Percentiles rank a stretch among this genome's conserved stretches.
Evolutionary conservation across 1,140 invertebrate species (phyloP).

Genomic region (Riptortus pedestris): DNA sequence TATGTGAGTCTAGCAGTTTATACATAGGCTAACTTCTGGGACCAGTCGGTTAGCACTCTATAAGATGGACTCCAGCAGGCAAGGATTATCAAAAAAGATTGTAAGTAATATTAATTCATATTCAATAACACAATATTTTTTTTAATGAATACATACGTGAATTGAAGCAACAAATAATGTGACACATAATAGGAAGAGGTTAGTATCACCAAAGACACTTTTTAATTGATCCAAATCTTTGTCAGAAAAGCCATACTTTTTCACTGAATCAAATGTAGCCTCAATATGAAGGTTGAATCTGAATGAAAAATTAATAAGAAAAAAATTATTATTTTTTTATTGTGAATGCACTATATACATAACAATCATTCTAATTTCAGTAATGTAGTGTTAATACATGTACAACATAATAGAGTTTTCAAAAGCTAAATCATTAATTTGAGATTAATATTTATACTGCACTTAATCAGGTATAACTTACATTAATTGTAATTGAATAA

Average conservation of each 20-base stretch:
- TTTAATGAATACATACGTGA: constrained; percentile 66
- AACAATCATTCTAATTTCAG: not conserved
- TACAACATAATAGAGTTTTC: not conserved
- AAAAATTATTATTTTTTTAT: not conserved
- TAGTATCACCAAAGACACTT: constrained; percentile 90
- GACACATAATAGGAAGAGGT: constrained; percentile 79
- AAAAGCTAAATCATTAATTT: not conserved
- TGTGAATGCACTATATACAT: not conserved
- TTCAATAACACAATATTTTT: too few species aligned
- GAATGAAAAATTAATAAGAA: constrained; percentile 32
- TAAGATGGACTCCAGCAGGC: too few species aligned
- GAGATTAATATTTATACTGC: too few species aligned
- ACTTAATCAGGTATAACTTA: too few species aligned
- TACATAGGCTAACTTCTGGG: too few species aligned
- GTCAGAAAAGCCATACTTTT: constrained; percentile 70
- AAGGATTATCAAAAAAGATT: too few species aligned
- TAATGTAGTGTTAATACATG: not conserved
- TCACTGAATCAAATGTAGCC: constrained; percentile 61
- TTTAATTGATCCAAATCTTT: constrained; percentile 96
- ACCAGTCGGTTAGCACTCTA: too few species aligned
- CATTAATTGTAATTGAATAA: too few species aligned
- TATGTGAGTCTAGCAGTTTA: too few species aligned
- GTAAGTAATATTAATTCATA: too few species aligned
- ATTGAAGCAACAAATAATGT: constrained; percentile 86
- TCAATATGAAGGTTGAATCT: constrained; percentile 70